Evolutionary conservation across 2,888 invertebrate species (phyloP), one percentile per base, ranked within the genome.

Genomic region (Gymnosoma rotundatum): DNA sequence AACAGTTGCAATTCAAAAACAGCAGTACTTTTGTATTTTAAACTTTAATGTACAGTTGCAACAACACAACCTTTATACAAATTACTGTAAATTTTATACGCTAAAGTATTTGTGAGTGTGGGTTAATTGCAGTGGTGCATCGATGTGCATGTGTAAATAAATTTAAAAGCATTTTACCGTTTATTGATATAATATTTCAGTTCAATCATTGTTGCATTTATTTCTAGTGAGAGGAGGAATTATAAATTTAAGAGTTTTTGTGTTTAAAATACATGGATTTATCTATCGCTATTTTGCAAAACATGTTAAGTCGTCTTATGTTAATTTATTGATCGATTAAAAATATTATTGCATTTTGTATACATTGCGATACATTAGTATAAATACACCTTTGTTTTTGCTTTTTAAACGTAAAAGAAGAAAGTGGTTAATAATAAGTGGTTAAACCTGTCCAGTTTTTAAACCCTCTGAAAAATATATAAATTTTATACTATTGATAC

Each of bases 131-230:
- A 48, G 18, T 48, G 20, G 14, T 73, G 50, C 20, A 14, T 9
- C 10, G 7, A n/a, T 25, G 21, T 50, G n/a, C 50, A 21, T 56
- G 60, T 70, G 63, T 48, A 14, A 70, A 69, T 75, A 56, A 75
- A 64, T 82, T 81, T 74, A 79, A 79, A 79, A 79, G 72, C 72
- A 58, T 66, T 63, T 73, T 72, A 78, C 48, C 78, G 64, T 78
- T 78, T 72, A 78, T 78, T 78, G 70, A 78, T 70, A 72, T 58
- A 78, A 78, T 25, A 78, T 78, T 78, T 64, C 50, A 70, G 63
- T 72, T 79, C 79, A 66, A 45, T 64, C 54, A 61, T 50, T 73
- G 73, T 14, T 42, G 42, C 54, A 76, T 14, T 75, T 21, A 67
- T 10, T 78, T 73, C 21, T 50, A 70, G 32, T 8, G 32, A 8